A percentile compares a stretch with the other conserved stretches of the same genome.
Evolutionary conservation across 2,888 invertebrate genomes (phyloP).

Genomic region (Lithophane semibrunnea): DNA sequence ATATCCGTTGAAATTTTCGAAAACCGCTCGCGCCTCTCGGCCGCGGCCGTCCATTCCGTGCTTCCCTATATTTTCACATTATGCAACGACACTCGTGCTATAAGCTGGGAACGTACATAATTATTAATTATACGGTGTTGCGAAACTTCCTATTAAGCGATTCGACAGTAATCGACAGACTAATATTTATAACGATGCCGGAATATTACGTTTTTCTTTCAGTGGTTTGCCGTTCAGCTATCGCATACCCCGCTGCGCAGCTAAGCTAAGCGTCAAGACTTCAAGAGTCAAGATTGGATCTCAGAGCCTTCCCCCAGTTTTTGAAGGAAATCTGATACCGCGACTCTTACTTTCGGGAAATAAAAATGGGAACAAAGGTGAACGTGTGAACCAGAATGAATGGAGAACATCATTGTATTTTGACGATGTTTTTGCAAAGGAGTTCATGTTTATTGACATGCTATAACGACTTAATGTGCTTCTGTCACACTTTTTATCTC

Average conservation of each 20-base stretch:
- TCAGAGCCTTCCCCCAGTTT: not conserved
- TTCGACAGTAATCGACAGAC: slow-evolving; percentile 35
- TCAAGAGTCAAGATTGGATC: not conserved
- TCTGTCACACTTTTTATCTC: slow-evolving; percentile 1
- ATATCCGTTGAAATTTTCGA: not conserved
- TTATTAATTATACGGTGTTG: slow-evolving; percentile 50
- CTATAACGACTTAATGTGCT: slow-evolving; percentile 3
- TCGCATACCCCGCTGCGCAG: not conserved
- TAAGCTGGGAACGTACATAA: slow-evolving; percentile 42
- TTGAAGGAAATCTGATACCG: not conserved
- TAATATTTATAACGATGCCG: slow-evolving; percentile 27
- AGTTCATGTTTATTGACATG: slow-evolving; percentile 1
- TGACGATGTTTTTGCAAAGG: not conserved
- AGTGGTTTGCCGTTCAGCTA: not conserved
- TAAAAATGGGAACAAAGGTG: not conserved
- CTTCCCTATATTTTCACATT: slow-evolving; percentile 46
- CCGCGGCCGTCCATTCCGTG: not conserved
- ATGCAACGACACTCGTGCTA: slow-evolving; percentile 42
- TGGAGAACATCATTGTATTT: not conserved
- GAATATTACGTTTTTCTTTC: slow-evolving; percentile 29
- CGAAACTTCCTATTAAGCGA: slow-evolving; percentile 51
- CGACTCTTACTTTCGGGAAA: not conserved
- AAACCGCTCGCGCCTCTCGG: not conserved
- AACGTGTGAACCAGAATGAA: too few species aligned
- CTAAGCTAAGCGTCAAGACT: not conserved